Evolutionary conservation across 2,888 invertebrate genomes (phyloP), one percentile per base, ranked within the genome.

Genomic region (Parascotia fuliginaria): DNA sequence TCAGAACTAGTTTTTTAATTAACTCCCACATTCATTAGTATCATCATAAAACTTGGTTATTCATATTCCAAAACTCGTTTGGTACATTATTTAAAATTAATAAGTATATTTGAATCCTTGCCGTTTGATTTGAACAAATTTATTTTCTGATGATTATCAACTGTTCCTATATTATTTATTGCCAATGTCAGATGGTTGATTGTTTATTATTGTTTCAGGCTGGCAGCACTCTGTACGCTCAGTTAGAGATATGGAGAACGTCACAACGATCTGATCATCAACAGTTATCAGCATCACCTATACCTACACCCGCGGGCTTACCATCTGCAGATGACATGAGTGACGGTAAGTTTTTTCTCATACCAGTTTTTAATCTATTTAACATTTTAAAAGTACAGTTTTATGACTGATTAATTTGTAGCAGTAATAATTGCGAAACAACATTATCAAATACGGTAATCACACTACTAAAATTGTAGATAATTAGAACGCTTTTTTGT

Each of bases 171-270:
- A n/a, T n/a, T n/a, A n/a, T n/a, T n/a, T n/a, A n/a, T n/a, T n/a
- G n/a, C n/a, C n/a, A n/a, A n/a, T n/a, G n/a, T n/a, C n/a, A n/a
- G n/a, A n/a, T n/a, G n/a, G n/a, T n/a, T n/a, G n/a, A n/a, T n/a
- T 52, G 48, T 56, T 60, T 66, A 38, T 58, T 50, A 16, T 83
- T 82, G 70, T 81, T 79, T 15, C 89, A 97, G 97, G 95, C 96
- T 75, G 97, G 97, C 38, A 95, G 96, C 80, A 96, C 96, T 70
- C 85, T 98, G 60, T 95, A 96, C 84, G 97, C 97, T 16, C 97
- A 97, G 78, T 88, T 98, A 75, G 97, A 98, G 85, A 96, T 98
- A 70, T 98, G 88, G 89, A 80, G 86, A 52, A 73, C 83, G 2
- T 94, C 81, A 87, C 94, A 87, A 77, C 93, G 81, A 90, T 81